Evolutionary conservation across 2,888 invertebrate species (phyloP).

Genomic region (Agriotes lineatus): DNA sequence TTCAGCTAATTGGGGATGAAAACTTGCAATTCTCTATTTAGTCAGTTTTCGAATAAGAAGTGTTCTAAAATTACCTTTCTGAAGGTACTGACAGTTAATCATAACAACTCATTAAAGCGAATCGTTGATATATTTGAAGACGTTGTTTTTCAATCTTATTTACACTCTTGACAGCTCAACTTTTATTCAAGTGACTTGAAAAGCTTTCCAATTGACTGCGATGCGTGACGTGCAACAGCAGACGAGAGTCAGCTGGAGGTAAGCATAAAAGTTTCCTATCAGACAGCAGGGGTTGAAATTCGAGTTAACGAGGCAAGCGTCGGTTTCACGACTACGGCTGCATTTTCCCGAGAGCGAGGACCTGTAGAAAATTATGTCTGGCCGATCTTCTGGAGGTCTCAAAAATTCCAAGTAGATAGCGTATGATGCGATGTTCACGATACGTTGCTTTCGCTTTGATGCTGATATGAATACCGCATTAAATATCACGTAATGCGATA

Average conservation of each 20-base stretch:
- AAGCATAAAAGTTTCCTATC: constrained; percentile 43
- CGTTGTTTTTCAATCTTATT: neutral
- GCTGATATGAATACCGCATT: neutral
- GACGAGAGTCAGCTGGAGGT: constrained; percentile 22
- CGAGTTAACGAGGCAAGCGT: constrained; percentile 44
- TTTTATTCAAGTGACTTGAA: neutral
- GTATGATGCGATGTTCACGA: constrained; percentile 23
- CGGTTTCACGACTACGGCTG: constrained; percentile 39
- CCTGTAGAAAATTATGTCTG: constrained; percentile 19
- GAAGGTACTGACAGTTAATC: too few species aligned
- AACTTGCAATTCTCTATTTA: too few species aligned
- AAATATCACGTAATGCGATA: constrained; percentile 8
- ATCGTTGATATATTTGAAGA: too few species aligned
- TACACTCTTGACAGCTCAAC: neutral
- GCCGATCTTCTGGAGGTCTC: neutral
- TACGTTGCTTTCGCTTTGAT: constrained; percentile 14
- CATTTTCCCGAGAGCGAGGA: constrained; percentile 31
- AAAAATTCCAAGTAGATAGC: constrained; percentile 22
- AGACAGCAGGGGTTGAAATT: constrained; percentile 44
- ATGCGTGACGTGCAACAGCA: constrained; percentile 9
- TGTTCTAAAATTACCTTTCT: too few species aligned
- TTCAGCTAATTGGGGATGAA: too few species aligned
- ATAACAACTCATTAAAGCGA: too few species aligned
- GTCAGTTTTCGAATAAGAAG: too few species aligned
- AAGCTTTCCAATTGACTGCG: neutral